phyloP scores from a whole-genome alignment of 1,140 invertebrate genomes.

The Lucilia sericata region DNA sequence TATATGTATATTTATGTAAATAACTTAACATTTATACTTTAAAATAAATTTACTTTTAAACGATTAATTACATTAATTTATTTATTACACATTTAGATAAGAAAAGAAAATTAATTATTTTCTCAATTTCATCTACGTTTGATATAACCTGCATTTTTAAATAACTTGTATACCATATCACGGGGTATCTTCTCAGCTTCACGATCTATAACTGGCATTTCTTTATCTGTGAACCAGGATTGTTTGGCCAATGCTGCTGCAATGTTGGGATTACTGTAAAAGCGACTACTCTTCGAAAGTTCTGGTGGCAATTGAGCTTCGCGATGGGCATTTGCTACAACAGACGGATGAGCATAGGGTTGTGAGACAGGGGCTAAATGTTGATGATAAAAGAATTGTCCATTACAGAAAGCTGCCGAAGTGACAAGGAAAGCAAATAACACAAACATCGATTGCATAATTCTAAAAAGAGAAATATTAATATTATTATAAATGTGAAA shows the following conservation, averaged over 20 bases:
- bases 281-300: slow-evolving; percentile 72
- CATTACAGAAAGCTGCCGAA: slow-evolving; percentile 34
- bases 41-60: too few relatives aligned
- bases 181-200: slow-evolving; percentile 84
- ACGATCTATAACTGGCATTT: slow-evolving; percentile 79
- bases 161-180: slow-evolving; percentile 78
- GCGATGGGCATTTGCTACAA: slow-evolving; percentile 71
- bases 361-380: slow-evolving; percentile 49
- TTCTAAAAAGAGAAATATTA: slow-evolving; percentile 13
- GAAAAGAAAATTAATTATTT: too few relatives aligned
- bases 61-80: too few relatives aligned
- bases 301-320: slow-evolving; percentile 74
- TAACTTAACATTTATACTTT: too few relatives aligned
- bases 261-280: slow-evolving; percentile 81
- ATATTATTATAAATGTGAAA: too few relatives aligned
- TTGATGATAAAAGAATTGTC: slow-evolving; percentile 62
- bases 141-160: slow-evolving; percentile 77
- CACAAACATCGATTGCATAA: neutral
- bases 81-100: too few relatives aligned
- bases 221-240: slow-evolving; percentile 80
- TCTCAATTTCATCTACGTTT: slow-evolving; percentile 55
- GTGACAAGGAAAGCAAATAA: neutral
- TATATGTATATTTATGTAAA: too few relatives aligned
- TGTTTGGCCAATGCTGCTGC: slow-evolving; percentile 79
- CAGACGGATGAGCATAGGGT: slow-evolving; percentile 70